Evolutionary conservation across 2,888 invertebrate genomes (phyloP).

Genomic region (Cataglyphis rosenhaueri): DNA sequence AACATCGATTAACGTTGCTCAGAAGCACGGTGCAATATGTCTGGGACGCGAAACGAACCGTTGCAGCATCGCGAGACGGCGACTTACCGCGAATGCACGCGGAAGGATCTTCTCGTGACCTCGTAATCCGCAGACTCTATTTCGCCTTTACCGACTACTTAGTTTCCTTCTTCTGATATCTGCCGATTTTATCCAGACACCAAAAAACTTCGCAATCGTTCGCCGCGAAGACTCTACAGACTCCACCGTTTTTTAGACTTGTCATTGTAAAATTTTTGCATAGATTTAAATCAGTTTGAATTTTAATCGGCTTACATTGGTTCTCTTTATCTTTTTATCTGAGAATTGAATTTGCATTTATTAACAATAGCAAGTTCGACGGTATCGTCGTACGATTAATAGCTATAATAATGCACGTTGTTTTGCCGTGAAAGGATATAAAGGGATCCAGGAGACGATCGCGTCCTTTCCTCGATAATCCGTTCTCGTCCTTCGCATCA

Average conservation of each 20-base stretch:
- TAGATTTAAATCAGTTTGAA: not conserved
- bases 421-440: slow-evolving; percentile 49
- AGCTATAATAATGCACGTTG: slow-evolving; percentile 38
- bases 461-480: slow-evolving; percentile 64
- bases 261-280: not conserved
- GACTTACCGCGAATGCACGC: slow-evolving; percentile 72
- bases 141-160: slow-evolving; percentile 58
- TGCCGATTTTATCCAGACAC: slow-evolving; percentile 49
- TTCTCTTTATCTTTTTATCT: not conserved
- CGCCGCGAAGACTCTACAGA: not conserved
- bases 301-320: not conserved
- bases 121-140: slow-evolving; percentile 68
- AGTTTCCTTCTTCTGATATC: slow-evolving; percentile 59
- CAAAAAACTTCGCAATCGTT: slow-evolving; percentile 13
- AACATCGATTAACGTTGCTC: slow-evolving; percentile 78
- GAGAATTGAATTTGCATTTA: slow-evolving; percentile 1
- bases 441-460: slow-evolving; percentile 58
- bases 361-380: slow-evolving; percentile 18
- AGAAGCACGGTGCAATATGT: slow-evolving; percentile 75
- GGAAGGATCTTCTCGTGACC: slow-evolving; percentile 74
- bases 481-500: slow-evolving; percentile 76
- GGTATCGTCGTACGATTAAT: slow-evolving; percentile 29
- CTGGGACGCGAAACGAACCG: slow-evolving; percentile 71
- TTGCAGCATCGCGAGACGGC: slow-evolving; percentile 67
- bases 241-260: not conserved